phyloP scores from a whole-genome alignment of 2,113 vertebrate genomes.

The Herpetotheres cachinnans region DNA sequence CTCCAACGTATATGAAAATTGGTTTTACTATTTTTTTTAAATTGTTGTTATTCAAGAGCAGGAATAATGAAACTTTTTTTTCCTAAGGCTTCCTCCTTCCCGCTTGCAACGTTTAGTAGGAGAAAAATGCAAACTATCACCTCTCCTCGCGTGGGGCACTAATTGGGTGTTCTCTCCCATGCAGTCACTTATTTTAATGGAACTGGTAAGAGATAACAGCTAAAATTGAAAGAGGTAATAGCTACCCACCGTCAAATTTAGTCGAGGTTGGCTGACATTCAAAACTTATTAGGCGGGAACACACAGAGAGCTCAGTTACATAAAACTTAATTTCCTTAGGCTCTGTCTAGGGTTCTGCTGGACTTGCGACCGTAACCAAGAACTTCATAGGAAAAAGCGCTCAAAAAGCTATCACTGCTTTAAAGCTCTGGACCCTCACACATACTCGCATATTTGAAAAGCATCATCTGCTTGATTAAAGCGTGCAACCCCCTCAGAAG shows the following conservation, averaged over 20 bases:
- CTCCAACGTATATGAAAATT: neutral
- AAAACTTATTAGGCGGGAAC: conserved; percentile 5
- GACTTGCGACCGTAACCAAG: neutral
- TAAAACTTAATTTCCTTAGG: neutral
- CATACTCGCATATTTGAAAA: neutral
- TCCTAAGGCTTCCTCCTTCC: neutral
- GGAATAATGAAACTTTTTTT: neutral
- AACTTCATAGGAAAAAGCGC: neutral
- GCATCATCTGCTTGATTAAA: neutral
- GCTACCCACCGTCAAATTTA: neutral
- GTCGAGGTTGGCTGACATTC: conserved; percentile 18
- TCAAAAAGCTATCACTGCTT: neutral
- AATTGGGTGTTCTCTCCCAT: neutral
- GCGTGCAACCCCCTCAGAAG: accelerated
- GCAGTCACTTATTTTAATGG: conserved; percentile 1
- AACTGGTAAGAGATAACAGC: conserved; percentile 3
- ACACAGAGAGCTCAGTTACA: neutral
- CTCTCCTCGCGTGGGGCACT: neutral
- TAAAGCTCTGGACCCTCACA: neutral
- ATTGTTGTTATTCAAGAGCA: neutral
- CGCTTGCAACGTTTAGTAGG: accelerated
- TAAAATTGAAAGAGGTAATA: conserved; percentile 2
- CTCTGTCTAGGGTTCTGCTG: neutral
- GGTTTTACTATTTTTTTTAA: neutral
- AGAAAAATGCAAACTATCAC: neutral